Percentiles rank a stretch among this genome's conserved stretches.
phyloP scores from a whole-genome alignment of 2,797 vertebrate species.

The Echiichthys vipera region DNA sequence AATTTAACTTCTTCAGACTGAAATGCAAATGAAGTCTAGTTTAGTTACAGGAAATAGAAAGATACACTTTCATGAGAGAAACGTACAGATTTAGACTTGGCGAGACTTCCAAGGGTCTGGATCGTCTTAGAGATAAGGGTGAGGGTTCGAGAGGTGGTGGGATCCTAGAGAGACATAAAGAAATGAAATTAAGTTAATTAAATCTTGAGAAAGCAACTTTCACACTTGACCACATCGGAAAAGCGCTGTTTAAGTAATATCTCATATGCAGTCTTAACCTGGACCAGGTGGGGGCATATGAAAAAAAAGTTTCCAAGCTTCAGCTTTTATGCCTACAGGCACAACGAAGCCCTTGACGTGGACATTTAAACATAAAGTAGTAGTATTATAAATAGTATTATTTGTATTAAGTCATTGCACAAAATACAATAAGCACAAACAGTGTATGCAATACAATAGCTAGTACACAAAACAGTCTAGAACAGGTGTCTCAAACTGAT shows the following conservation, averaged over 20 bases:
- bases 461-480: too few relatives aligned
- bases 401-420: too few relatives aligned
- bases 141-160: constrained; percentile 94
- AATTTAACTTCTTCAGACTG: not conserved
- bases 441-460: too few relatives aligned
- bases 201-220: not conserved
- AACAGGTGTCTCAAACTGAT: too few relatives aligned
- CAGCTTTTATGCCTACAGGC: not conserved
- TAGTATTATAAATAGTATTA: too few relatives aligned
- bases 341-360: not conserved
- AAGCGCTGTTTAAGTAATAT: too few relatives aligned
- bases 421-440: too few relatives aligned
- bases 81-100: constrained; percentile 98
- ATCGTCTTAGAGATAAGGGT: constrained; percentile 99
- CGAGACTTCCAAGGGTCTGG: constrained; percentile 97
- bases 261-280: too few relatives aligned
- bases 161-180: constrained; percentile 84
- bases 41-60: not conserved
- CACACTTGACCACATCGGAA: not conserved
- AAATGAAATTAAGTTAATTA: not conserved
- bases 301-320: not conserved
- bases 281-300: too few relatives aligned
- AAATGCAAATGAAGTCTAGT: constrained; percentile 1
- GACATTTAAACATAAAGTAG: not conserved
- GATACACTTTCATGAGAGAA: not conserved